Base-by-base conservation (phyloP, 2,797 vertebrate genomes). In the Emys orbicularis region DNA sequence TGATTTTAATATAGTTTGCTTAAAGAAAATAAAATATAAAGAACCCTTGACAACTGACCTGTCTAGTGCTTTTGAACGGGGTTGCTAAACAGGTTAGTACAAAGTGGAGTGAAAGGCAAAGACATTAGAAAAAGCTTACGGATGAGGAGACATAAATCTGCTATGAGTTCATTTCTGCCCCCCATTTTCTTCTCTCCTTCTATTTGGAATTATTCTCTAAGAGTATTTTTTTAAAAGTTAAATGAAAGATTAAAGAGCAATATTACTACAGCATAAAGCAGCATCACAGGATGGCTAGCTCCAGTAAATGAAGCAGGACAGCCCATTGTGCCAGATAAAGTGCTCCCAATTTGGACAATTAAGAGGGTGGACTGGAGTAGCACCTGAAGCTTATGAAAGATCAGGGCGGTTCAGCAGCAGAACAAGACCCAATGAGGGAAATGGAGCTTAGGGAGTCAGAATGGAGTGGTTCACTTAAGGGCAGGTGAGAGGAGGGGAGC, bases 41-140 rank as follows among this genome's bases (percentile, higher is more conserved):
- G 80, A 54, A 2, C 0, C 47, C 2, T 72, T 80, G 15, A 72
- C 76, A 95, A 76, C 54, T 50, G 68, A 92, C 68, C 31, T 8
- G 34, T 81, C 23, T 3, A 19, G 54, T 0, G 16, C 65, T 79
- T 87, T 89, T 31, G 92, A 90, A 81, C 52, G 72, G 0, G 0
- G 79, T n/a, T 19, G 52, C 79, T 0, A 1, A 31, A n/a, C 37
- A 81, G 12, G 49, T 54, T 47, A 16, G 31, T 25, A 8, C 59
- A 82, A 83, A 10, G 87, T 13, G 11, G 16, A 37, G n/a, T 72
- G 65, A 72, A 72, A 37, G n/a, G 65, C 65, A 72, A 72, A 72
- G 57, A 72, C 65, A 72, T n/a, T 59, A 41, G 65, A 11, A 21
- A 72, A 37, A 72, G 9, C 65, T 68, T 68, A 68, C 9, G 37